Percentiles rank a stretch among this genome's conserved stretches.
phyloP scores from a whole-genome alignment of 1,140 invertebrate species.

The Zaprionus davidi region DNA sequence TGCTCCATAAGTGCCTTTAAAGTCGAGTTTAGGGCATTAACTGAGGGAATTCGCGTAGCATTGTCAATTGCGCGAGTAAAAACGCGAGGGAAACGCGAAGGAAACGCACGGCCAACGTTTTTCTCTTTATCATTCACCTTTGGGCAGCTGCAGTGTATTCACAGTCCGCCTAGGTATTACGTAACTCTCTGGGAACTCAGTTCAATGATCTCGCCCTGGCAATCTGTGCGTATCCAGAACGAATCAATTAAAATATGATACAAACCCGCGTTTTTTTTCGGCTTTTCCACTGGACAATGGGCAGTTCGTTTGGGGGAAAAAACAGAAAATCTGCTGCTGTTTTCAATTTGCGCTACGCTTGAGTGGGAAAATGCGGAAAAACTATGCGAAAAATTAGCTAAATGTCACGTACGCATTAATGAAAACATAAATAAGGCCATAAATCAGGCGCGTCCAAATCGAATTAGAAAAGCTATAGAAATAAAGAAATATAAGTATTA shows the following conservation, averaged over 20 bases:
- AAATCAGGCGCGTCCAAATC: slow-evolving; percentile 49
- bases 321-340: slow-evolving; percentile 33
- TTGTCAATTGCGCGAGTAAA: slow-evolving; percentile 15
- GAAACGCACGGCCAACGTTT: slow-evolving; percentile 37
- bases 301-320: neutral
- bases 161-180: neutral
- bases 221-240: slow-evolving; percentile 39
- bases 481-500: slow-evolving; percentile 10
- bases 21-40: slow-evolving; percentile 26
- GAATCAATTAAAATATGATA: slow-evolving; percentile 46
- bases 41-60: slow-evolving; percentile 13
- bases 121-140: slow-evolving; percentile 31
- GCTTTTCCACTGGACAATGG: slow-evolving; percentile 13
- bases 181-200: slow-evolving; percentile 22
- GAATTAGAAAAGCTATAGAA: slow-evolving; percentile 21
- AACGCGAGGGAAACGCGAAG: slow-evolving; percentile 27
- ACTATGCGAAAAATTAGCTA: slow-evolving; percentile 52
- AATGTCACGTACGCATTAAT: slow-evolving; percentile 64
- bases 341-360: slow-evolving; percentile 34
- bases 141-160: slow-evolving; percentile 26
- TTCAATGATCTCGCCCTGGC: slow-evolving; percentile 31
- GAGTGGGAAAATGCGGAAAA: slow-evolving; percentile 22
- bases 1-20: neutral
- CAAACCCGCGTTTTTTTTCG: neutral
- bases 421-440: slow-evolving; percentile 53